A percentile compares a stretch with the other conserved stretches of the same genome.
phyloP scores from a whole-genome alignment of 2,113 vertebrate genomes.

The Vombatus ursinus region DNA sequence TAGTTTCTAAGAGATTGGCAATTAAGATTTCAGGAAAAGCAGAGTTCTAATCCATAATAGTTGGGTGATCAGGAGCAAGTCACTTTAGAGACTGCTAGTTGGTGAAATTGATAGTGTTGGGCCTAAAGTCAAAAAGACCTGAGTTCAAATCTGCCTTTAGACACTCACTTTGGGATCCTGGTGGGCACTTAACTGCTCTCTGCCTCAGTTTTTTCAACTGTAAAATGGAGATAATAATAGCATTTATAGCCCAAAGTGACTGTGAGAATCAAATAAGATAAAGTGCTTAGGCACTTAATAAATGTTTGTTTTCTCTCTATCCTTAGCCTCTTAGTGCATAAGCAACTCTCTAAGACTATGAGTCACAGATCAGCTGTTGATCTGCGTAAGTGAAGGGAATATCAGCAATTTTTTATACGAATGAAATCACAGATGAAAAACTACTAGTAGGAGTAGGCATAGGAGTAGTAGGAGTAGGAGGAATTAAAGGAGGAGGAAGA shows the following conservation, averaged over 20 bases:
- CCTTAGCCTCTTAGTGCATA: too few relatives aligned
- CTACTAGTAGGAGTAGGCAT: too few relatives aligned
- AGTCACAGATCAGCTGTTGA: too few relatives aligned
- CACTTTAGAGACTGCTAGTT: background rate
- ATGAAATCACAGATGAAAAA: too few relatives aligned
- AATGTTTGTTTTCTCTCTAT: too few relatives aligned
- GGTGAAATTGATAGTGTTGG: background rate
- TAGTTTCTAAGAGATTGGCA: background rate
- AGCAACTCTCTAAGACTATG: too few relatives aligned
- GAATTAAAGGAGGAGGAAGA: too few relatives aligned
- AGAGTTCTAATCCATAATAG: background rate
- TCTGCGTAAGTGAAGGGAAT: too few relatives aligned
- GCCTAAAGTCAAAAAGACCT: background rate
- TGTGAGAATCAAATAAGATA: too few relatives aligned
- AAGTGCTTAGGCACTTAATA: too few relatives aligned
- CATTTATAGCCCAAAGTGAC: background rate
- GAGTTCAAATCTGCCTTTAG: background rate
- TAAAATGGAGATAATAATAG: background rate
- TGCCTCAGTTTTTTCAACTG: background rate
- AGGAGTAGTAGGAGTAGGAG: too few relatives aligned
- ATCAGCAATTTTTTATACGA: too few relatives aligned
- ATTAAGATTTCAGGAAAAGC: background rate
- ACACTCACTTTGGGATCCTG: background rate
- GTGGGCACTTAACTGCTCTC: background rate
- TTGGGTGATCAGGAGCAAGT: background rate